Conservation (phyloP, 2,888 invertebrate genomes). For the Cetonia aurata region DNA sequence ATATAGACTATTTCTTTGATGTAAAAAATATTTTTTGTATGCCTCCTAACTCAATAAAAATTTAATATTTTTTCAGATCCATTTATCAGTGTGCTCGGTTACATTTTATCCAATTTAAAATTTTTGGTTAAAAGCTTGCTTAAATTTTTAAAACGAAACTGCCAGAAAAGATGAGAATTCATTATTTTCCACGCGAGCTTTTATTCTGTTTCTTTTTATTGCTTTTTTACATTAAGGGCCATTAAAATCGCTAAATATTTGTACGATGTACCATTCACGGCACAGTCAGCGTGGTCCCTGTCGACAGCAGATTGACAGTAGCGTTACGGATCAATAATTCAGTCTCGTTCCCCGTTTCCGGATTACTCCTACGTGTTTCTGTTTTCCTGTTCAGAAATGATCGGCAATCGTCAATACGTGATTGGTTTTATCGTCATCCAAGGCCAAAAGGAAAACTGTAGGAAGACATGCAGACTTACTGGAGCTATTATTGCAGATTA, state of each 20-base stretch:
- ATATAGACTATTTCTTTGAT: no score
- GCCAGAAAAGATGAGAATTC: no score
- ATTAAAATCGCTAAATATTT: slow-evolving; percentile 3
- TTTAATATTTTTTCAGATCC: no score
- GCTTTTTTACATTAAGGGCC: background rate
- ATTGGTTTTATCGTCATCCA: slow-evolving; percentile 47
- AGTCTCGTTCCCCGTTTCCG: slow-evolving; percentile 50
- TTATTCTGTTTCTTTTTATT: no score
- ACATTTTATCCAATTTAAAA: no score
- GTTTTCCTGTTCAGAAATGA: slow-evolving; percentile 54
- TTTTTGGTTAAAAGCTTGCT: no score
- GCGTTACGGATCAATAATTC: slow-evolving; percentile 51
- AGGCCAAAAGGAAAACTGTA: background rate
- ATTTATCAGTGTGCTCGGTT: no score
- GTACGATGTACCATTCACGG: slow-evolving; percentile 17
- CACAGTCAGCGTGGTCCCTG: background rate
- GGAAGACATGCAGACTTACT: background rate
- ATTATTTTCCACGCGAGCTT: no score
- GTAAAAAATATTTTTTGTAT: no score
- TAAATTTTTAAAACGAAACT: no score
- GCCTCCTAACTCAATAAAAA: no score
- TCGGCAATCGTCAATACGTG: slow-evolving; percentile 56
- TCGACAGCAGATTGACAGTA: slow-evolving; percentile 22
- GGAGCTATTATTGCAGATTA: no score
- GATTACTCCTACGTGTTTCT: slow-evolving; percentile 53